These are phyloP conservation scores for Nannoperca obscura DNA, from an alignment of 2,797 vertebrate genomes.

Conservation along the genomic window DNA sequence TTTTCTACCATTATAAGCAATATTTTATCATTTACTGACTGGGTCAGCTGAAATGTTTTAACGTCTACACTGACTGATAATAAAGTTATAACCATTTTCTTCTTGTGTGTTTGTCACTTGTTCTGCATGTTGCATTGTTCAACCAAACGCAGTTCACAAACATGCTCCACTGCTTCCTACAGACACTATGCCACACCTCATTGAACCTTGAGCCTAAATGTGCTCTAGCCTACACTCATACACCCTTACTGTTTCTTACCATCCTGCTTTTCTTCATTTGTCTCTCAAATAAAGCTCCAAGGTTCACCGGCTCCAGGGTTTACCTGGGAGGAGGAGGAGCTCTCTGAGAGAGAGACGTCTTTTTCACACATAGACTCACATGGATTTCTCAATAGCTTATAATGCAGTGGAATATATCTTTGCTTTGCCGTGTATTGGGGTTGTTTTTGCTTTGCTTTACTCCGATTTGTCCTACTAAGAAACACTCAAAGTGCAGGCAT, in stretches of 20 bases:
- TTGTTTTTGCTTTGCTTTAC: constrained; percentile 70
- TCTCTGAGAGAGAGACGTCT: not conserved
- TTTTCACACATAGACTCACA: not conserved
- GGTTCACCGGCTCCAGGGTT: constrained; percentile 29
- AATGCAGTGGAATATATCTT: constrained; percentile 35
- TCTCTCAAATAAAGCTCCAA: constrained; percentile 36
- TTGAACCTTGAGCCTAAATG: constrained; percentile 62
- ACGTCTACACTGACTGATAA: constrained; percentile 19
- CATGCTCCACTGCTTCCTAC: not conserved
- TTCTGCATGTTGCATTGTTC: not conserved
- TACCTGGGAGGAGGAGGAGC: constrained; percentile 21
- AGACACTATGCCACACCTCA: constrained; percentile 46
- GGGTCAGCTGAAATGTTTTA: not conserved
- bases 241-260: not conserved
- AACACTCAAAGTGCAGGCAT: constrained; percentile 4
- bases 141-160: not conserved
- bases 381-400: constrained; percentile 43
- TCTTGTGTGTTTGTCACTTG: not conserved
- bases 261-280: constrained; percentile 5
- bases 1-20: constrained; percentile 7
- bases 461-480: constrained; percentile 21
- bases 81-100: constrained; percentile 29
- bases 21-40: not conserved
- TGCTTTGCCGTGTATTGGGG: constrained; percentile 43
- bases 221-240: not conserved